Base-by-base conservation (phyloP, 35 echinoderm and acorn worm genomes). In the Chiridota heheva region DNA sequence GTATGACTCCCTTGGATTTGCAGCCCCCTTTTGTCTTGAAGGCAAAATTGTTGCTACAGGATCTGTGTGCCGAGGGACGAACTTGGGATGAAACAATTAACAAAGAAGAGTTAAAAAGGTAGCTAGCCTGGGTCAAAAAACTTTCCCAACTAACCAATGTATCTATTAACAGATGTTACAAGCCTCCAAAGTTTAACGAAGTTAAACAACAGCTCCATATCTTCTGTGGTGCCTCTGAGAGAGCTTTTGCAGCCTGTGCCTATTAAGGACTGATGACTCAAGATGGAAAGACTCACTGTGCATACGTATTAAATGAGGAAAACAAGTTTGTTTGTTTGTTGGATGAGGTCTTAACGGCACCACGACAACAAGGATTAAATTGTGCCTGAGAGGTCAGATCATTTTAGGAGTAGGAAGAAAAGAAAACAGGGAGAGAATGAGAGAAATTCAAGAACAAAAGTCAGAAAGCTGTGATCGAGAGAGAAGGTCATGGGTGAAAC, bases 211-310 rank as follows among this genome's bases (percentile, higher is more conserved):
- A 38, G 5, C 42, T 86, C 0, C 67, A 86, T 25, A 49, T 77
- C 30, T 91, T 91, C 29, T 80, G 42, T 5, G 89, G 86, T 64
- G 76, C 83, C 10, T 86, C 63, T 0, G 76, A 81, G 34, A 73
- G 39, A 36, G 89, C 58, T 24, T 91, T 85, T 62, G 82, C 81
- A 12, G 63, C 81, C 1, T 48, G 48, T 5, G 37, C 40, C 2
- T 93, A 88, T 48, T 16, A 82, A 18, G 46, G 68, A 36, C 42
- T 66, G 1, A 26, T 20, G 13, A 17, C 72, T n/a, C 7, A 20
- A 8, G 57, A 66, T 12, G 70, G 69, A 18, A 34, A 57, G 15
- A 53, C 71, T 20, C 0, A 73, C 24, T 83, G 67, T 63, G 56
- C 63, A 15, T 63, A 72, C 20, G 37, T 73, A n/a, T n/a, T n/a